Evolutionary conservation across 1,140 invertebrate species (phyloP).

Genomic region (Pseudomyrmex cubaensis): DNA sequence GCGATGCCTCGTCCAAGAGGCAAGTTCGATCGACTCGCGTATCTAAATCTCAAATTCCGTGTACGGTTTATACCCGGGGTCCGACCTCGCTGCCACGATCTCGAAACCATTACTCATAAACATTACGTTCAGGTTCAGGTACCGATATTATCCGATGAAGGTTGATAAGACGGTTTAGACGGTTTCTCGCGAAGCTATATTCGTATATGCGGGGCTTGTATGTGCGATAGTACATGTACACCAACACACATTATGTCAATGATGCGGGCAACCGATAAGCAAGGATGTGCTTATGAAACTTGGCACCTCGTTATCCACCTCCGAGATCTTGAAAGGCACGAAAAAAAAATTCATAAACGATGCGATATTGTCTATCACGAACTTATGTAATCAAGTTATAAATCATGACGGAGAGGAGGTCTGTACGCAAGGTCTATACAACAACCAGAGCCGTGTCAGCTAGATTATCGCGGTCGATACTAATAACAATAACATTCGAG

Average conservation of each 20-base stretch:
- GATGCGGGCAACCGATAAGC: constrained; percentile 68
- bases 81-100: constrained; percentile 74
- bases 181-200: constrained; percentile 67
- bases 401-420: constrained; percentile 11
- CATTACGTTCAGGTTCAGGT: constrained; percentile 68
- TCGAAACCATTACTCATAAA: constrained; percentile 76
- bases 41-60: constrained; percentile 77
- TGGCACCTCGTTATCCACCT: constrained; percentile 68
- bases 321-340: constrained; percentile 45
- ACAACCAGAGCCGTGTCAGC: neutral
- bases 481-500: neutral
- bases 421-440: neutral
- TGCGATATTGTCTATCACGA: constrained; percentile 51
- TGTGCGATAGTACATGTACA: neutral
- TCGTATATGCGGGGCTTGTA: constrained; percentile 22
- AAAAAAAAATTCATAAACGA: constrained; percentile 66
- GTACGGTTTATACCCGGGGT: constrained; percentile 71
- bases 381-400: constrained; percentile 60
- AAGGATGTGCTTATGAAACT: constrained; percentile 74
- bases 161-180: constrained; percentile 74
- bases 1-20: constrained; percentile 57
- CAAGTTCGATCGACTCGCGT: constrained; percentile 69
- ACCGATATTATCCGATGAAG: constrained; percentile 73
- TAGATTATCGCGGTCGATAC: neutral
- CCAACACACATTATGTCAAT: constrained; percentile 61